Evolutionary conservation across 2,888 invertebrate genomes (phyloP).

Genomic region (Callyntrura guangdongensis): DNA sequence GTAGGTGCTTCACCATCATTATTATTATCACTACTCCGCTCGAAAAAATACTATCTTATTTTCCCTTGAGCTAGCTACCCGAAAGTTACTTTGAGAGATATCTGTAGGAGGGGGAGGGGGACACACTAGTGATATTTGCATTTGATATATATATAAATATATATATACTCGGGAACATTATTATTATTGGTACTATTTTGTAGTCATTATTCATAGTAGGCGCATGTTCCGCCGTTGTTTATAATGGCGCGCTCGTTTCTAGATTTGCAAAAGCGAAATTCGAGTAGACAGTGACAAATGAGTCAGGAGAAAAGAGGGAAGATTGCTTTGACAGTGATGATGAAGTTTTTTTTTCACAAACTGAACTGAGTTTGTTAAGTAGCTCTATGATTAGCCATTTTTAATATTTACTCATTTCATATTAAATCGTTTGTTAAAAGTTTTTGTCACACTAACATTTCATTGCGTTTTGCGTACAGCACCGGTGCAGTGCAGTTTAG

Average conservation of each 20-base stretch:
- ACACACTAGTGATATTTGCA: background rate
- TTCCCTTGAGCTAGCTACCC: background rate
- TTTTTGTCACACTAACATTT: too few relatives aligned
- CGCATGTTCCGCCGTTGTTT: background rate
- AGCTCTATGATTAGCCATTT: slow-evolving; percentile 2
- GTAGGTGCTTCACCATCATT: slow-evolving; percentile 24
- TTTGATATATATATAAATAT: background rate
- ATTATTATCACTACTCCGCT: background rate
- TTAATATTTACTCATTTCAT: background rate
- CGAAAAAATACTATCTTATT: slow-evolving; percentile 10
- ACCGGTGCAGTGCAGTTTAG: too few relatives aligned
- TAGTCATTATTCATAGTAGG: background rate
- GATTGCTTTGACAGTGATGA: background rate
- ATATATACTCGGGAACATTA: background rate
- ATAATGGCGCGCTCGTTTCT: background rate
- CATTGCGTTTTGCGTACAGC: too few relatives aligned
- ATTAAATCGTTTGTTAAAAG: background rate
- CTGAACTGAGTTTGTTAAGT: background rate
- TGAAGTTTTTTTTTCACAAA: background rate
- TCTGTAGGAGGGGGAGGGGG: background rate
- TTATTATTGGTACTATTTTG: background rate
- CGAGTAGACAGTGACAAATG: slow-evolving; percentile 71
- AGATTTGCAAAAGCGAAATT: slow-evolving; percentile 4
- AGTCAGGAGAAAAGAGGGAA: slow-evolving; percentile 52
- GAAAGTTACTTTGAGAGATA: background rate